Conservation (phyloP, 2,888 invertebrate genomes). For the Bhutanitis thaidina region DNA sequence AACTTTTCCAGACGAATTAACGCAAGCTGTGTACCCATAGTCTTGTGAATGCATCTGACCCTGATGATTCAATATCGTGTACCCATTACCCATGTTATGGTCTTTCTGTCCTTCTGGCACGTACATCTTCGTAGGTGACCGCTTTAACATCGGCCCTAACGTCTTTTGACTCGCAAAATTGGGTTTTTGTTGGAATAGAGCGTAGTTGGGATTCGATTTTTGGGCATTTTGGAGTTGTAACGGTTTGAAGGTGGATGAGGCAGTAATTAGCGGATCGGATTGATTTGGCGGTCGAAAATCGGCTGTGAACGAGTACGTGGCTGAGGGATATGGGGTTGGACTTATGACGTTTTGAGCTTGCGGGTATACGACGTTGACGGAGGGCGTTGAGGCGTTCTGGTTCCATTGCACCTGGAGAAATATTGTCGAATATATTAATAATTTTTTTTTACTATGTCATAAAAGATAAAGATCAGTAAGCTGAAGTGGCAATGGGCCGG, state of each 20-base stretch:
- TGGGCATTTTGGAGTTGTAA: slow-evolving; percentile 67
- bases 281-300: slow-evolving; percentile 86
- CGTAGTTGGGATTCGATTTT: slow-evolving; percentile 59
- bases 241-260: slow-evolving; percentile 79
- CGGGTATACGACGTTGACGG: slow-evolving; percentile 83
- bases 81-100: slow-evolving; percentile 50
- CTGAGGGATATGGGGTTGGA: slow-evolving; percentile 83
- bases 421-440: too few species aligned
- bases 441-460: neutral
- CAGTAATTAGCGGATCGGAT: slow-evolving; percentile 76
- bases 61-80: slow-evolving; percentile 57
- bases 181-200: slow-evolving; percentile 67
- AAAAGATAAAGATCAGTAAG: too few species aligned
- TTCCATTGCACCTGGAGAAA: slow-evolving; percentile 91
- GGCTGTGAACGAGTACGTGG: slow-evolving; percentile 91
- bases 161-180: slow-evolving; percentile 48
- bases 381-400: slow-evolving; percentile 80
- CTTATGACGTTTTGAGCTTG: slow-evolving; percentile 82
- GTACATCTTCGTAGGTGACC: slow-evolving; percentile 62
- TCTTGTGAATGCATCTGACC: slow-evolving; percentile 63
- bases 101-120: slow-evolving; percentile 58
- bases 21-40: slow-evolving; percentile 59
- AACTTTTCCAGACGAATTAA: slow-evolving; percentile 60
- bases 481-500: too few species aligned
- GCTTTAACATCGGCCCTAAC: slow-evolving; percentile 51